Percentiles rank a stretch among this genome's conserved stretches.
Conservation (phyloP, 2,797 vertebrate species). For the Ptychobarbus kaznakovi region DNA sequence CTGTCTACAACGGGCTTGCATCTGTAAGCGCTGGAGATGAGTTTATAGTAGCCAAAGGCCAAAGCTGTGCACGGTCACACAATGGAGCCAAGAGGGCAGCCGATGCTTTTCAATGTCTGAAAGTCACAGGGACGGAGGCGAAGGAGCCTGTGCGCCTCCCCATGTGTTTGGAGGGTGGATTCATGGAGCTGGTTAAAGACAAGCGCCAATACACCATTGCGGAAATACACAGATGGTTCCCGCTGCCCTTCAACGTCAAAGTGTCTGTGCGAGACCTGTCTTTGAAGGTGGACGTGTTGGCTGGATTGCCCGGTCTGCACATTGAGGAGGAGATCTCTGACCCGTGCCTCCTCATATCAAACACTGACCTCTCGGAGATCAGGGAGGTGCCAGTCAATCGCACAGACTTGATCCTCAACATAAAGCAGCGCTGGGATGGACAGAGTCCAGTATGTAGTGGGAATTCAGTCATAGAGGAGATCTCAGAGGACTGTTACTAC, state of each 20-base stretch:
- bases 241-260: slow-evolving; percentile 84
- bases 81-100: slow-evolving; percentile 67
- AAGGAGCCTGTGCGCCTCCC: slow-evolving; percentile 75
- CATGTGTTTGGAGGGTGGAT: slow-evolving; percentile 83
- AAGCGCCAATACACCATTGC: slow-evolving; percentile 80
- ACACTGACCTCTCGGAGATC: slow-evolving; percentile 70
- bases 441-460: slow-evolving; percentile 34
- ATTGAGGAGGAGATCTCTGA: slow-evolving; percentile 86
- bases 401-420: slow-evolving; percentile 73
- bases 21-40: slow-evolving; percentile 82
- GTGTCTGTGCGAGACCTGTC: slow-evolving; percentile 84
- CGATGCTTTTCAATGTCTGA: slow-evolving; percentile 78
- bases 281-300: slow-evolving; percentile 81
- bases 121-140: slow-evolving; percentile 65
- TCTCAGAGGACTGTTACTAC: slow-evolving; percentile 83
- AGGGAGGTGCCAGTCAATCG: slow-evolving; percentile 82
- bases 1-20: slow-evolving; percentile 72
- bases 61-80: slow-evolving; percentile 68
- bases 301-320: slow-evolving; percentile 73
- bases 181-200: slow-evolving; percentile 86
- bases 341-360: slow-evolving; percentile 81
- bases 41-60: slow-evolving; percentile 78
- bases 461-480: slow-evolving; percentile 77
- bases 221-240: slow-evolving; percentile 79
- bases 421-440: slow-evolving; percentile 65